These are phyloP conservation scores for Ranitomeya variabilis DNA, from an alignment of 2,113 vertebrate species.

Conservation along the genomic window DNA sequence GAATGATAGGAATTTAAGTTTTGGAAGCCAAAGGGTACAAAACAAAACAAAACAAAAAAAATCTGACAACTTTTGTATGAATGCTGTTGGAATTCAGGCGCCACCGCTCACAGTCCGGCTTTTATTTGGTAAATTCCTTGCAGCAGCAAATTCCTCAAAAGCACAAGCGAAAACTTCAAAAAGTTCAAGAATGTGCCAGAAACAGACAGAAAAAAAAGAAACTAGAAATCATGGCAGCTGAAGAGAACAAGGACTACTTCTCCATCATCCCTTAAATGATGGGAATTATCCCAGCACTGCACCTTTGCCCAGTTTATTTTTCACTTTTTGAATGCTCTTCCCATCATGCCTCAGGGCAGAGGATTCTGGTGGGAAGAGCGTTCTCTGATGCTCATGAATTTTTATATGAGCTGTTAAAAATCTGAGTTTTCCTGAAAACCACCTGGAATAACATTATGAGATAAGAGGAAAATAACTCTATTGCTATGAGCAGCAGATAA, in stretches of 20 bases:
- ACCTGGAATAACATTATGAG: no score
- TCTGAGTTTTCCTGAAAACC: no score
- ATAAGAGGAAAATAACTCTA: no score
- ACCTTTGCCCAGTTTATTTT: no score
- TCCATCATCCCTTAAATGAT: no score
- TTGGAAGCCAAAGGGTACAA: not conserved
- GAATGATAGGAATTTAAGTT: constrained; percentile 34
- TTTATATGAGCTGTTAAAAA: no score
- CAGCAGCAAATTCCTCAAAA: constrained; percentile 29
- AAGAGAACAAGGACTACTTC: no score
- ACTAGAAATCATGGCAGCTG: not conserved
- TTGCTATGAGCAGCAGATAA: no score
- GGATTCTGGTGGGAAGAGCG: no score
- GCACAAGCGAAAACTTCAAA: constrained; percentile 8
- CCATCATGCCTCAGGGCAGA: not conserved
- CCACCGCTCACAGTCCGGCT: not conserved
- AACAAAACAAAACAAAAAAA: not conserved
- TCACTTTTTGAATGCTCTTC: not conserved
- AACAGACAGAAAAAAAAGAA: not conserved
- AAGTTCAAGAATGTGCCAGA: not conserved
- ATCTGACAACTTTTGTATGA: not conserved
- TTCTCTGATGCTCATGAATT: no score
- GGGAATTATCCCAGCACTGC: no score
- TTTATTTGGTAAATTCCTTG: constrained; percentile 22
- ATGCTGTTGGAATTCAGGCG: not conserved